phyloP scores from a whole-genome alignment of 2,888 invertebrate species.

The Globia sparganii region DNA sequence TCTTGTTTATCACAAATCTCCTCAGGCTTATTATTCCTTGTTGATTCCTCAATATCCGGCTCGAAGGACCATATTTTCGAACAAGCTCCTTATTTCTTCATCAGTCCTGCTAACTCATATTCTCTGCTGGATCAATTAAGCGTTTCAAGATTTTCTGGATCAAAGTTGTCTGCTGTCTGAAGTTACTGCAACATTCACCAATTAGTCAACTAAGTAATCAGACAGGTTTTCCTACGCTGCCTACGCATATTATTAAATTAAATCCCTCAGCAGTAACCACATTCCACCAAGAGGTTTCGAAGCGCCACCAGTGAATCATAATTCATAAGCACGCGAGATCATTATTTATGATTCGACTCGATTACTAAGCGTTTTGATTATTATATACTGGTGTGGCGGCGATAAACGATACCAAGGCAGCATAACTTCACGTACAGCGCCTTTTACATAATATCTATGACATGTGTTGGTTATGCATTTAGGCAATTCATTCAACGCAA shows the following conservation, averaged over 20 bases:
- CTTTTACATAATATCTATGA: conserved; percentile 51
- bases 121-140: not conserved
- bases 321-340: conserved; percentile 56
- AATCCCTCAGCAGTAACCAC: conserved; percentile 38
- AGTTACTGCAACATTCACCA: conserved; percentile 16
- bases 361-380: conserved; percentile 46
- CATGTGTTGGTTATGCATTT: conserved; percentile 42
- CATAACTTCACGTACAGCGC: conserved; percentile 49
- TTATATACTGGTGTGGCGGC: conserved; percentile 21
- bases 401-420: conserved; percentile 46
- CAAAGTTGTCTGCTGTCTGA: not conserved
- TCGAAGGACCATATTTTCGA: conserved; percentile 22
- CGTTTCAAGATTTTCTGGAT: not conserved
- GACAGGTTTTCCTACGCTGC: conserved; percentile 37
- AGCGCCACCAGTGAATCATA: conserved; percentile 61
- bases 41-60: conserved; percentile 13
- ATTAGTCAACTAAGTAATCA: conserved; percentile 20
- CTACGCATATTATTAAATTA: conserved; percentile 38
- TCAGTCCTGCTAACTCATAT: conserved; percentile 1
- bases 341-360: conserved; percentile 57
- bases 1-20: not conserved
- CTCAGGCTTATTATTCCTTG: not conserved
- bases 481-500: conserved; percentile 21
- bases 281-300: conserved; percentile 52
- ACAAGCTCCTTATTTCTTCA: not conserved